Percentiles rank a stretch among this genome's conserved stretches.
Evolutionary conservation across 92 coral and sea anemone genomes (phyloP).

Genomic region (Zoanthus gigantus): DNA sequence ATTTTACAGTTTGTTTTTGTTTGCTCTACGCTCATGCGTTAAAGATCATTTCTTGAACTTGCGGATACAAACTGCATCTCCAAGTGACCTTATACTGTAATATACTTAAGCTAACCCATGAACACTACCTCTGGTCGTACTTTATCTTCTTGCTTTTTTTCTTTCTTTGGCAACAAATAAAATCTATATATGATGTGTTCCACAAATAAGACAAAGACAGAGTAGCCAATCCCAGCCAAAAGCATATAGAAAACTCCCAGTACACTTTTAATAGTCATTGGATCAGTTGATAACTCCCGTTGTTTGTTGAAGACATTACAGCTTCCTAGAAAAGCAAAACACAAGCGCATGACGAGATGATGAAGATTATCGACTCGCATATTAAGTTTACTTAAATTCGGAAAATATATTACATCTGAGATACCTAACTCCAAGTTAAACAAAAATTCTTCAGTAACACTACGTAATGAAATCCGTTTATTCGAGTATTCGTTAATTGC

Average conservation of each 20-base stretch:
- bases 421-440: too few relatives aligned
- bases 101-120: too few relatives aligned
- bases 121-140: neutral
- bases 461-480: too few relatives aligned
- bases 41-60: too few relatives aligned
- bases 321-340: neutral
- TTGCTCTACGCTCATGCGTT: too few relatives aligned
- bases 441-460: too few relatives aligned
- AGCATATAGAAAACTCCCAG: constrained; percentile 31
- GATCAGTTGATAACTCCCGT: constrained; percentile 18
- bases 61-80: too few relatives aligned
- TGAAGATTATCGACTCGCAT: neutral
- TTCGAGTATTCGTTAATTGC: too few relatives aligned
- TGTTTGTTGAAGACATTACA: constrained; percentile 3
- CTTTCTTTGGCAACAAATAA: constrained; percentile 1
- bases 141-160: neutral
- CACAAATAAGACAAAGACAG: neutral
- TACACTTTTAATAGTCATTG: constrained; percentile 14
- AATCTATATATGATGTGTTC: constrained; percentile 13
- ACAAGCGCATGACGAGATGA: neutral
- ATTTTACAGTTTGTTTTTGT: too few relatives aligned
- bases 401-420: too few relatives aligned
- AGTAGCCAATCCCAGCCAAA: constrained; percentile 10
- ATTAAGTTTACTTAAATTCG: neutral
- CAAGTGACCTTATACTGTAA: too few relatives aligned